Conservation (phyloP, 53 echinoderm and acorn worm genomes). For the Mesocentrotus franciscanus region DNA sequence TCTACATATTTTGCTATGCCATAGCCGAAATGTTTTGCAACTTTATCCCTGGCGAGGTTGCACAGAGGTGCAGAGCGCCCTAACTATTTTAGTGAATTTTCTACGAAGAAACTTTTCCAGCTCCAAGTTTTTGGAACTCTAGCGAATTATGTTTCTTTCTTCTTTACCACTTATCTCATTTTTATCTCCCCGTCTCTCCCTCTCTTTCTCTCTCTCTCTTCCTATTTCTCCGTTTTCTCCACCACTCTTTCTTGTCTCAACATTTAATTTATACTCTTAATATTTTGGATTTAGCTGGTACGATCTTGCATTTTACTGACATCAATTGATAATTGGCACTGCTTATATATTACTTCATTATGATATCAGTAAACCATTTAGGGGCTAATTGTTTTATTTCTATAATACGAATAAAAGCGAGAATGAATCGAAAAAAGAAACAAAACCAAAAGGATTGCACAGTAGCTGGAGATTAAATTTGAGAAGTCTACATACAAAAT, state of each 20-base stretch:
- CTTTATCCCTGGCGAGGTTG: background rate
- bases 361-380: background rate
- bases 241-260: background rate
- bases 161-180: background rate
- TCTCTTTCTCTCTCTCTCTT: background rate
- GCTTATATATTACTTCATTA: background rate
- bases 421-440: too few species aligned
- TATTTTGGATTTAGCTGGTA: background rate
- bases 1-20: conserved; percentile 15
- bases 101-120: too few species aligned
- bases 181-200: background rate
- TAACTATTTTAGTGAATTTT: background rate
- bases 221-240: too few species aligned
- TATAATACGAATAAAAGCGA: background rate
- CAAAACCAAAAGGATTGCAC: too few species aligned
- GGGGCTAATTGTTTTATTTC: background rate
- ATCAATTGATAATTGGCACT: too few species aligned
- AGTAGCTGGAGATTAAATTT: background rate
- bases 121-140: too few species aligned
- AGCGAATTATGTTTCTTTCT: background rate
- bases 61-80: background rate
- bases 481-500: background rate
- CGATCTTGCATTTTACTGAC: too few species aligned
- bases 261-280: background rate
- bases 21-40: background rate